Evolutionary conservation across 2,888 invertebrate species (phyloP).

Genomic region (Cacoxenus indagator): DNA sequence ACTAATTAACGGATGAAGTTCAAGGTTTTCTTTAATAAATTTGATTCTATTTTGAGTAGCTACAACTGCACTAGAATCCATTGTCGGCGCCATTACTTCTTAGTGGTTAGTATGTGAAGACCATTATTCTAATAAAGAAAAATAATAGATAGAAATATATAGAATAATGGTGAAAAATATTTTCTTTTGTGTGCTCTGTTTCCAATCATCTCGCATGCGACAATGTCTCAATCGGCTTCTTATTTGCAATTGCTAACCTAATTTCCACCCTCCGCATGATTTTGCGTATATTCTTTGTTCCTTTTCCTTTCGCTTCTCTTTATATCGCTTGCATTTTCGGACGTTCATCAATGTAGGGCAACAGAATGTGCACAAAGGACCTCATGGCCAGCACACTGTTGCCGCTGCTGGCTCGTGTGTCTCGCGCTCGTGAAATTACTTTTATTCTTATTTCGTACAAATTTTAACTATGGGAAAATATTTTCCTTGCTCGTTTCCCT

Average conservation of each 20-base stretch:
- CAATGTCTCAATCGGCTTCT: constrained; percentile 12
- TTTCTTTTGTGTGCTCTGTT: neutral
- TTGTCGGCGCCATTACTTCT: too few relatives aligned
- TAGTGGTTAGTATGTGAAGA: too few relatives aligned
- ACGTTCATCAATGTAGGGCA: constrained; percentile 2
- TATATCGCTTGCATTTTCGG: too few relatives aligned
- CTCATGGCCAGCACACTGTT: neutral
- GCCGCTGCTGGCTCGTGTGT: neutral
- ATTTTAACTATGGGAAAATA: constrained; percentile 56
- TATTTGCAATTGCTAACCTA: constrained; percentile 15
- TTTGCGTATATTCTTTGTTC: neutral
- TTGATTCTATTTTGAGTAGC: too few relatives aligned
- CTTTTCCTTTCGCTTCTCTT: too few relatives aligned
- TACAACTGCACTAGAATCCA: too few relatives aligned
- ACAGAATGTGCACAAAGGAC: neutral
- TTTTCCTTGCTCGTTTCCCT: neutral
- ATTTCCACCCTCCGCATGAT: constrained; percentile 6
- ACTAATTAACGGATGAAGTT: too few relatives aligned
- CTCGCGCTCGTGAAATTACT: constrained; percentile 46
- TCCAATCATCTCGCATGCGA: neutral
- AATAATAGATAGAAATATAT: too few relatives aligned
- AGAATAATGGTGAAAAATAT: too few relatives aligned
- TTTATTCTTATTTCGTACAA: constrained; percentile 37
- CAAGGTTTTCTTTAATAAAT: too few relatives aligned
- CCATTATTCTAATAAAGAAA: too few relatives aligned